Evolutionary conservation across 2,797 vertebrate genomes (phyloP), one percentile per base, ranked within the genome.

Genomic region (Hippoglossus hippoglossus): DNA sequence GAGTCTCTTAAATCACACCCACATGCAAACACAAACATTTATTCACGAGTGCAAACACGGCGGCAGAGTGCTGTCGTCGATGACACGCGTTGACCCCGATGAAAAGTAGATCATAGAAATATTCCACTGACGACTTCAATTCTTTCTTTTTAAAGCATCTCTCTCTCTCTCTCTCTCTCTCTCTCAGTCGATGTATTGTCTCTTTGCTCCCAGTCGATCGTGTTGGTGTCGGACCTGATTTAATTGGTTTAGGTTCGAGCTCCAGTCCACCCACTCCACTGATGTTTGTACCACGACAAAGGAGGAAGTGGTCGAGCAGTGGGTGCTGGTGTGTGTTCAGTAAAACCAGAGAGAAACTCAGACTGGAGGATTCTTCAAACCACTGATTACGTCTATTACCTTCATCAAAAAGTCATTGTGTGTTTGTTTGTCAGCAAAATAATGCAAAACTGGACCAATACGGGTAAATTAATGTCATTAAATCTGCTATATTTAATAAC

Each of bases 1-100:
- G 88, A 85, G 87, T 74, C 88, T 85, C 88, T 86, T 77, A 66
- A 86, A 87, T 85, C 54, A 62, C 79, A 52, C 71, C 77, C 80
- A 72, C 82, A 70, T 66, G 49, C 77, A 82, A 86, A 83, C 77
- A 64, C 58, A 73, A 71, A 73, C 81, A 75, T 87, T 69, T 83
- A 72, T 82, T 84, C 75, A 78, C 16, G 41, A 79, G 85, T 61
- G 82, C 81, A 49, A 63, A 75, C 71, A 24, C 57, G 15, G 61
- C 19, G 19, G 21, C 31, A 8, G 11, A 56, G 26, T 28, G 28
- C 54, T 12, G 54, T 34, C 31, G 55, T 4, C 26, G 59, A 76
- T 57, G 81, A 21, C 70, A 44, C 80, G 54, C 59, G 24, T 78
- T 73, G 51, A 72, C 74, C 78, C 52, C 67, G 73, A 75, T 64